Conservation (phyloP, 2,797 vertebrate species). For the Etheostoma perlongum region DNA sequence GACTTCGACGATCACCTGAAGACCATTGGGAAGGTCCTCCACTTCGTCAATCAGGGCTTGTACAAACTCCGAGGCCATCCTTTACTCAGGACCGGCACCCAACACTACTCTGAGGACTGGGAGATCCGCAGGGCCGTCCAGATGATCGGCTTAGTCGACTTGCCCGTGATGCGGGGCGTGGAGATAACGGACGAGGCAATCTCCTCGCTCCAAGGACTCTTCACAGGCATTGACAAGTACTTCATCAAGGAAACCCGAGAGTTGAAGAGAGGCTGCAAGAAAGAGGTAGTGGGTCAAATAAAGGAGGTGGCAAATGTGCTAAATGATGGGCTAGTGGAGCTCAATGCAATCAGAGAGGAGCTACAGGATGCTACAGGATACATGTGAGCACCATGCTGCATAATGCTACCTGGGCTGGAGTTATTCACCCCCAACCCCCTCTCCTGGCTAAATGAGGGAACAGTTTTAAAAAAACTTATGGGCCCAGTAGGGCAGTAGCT, state of each 20-base stretch:
- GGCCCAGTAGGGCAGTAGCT: not conserved
- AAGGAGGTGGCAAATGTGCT: conserved; percentile 71
- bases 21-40: conserved; percentile 74
- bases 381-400: conserved; percentile 47
- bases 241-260: conserved; percentile 81
- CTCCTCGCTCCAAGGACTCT: conserved; percentile 66
- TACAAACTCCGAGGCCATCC: conserved; percentile 76
- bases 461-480: not conserved
- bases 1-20: conserved; percentile 75
- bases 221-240: conserved; percentile 80
- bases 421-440: conserved; percentile 5
- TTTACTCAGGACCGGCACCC: conserved; percentile 78
- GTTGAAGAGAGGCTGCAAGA: conserved; percentile 81
- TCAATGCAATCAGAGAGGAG: conserved; percentile 81
- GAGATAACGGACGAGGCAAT: conserved; percentile 50
- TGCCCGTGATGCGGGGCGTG: conserved; percentile 64
- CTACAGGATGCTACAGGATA: conserved; percentile 76
- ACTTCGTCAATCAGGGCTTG: conserved; percentile 76
- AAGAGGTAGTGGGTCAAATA: conserved; percentile 77
- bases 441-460: conserved; percentile 36
- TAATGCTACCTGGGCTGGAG: not conserved
- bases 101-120: conserved; percentile 82
- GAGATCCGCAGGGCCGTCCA: conserved; percentile 82
- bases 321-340: conserved; percentile 73
- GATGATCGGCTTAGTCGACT: conserved; percentile 76